phyloP scores from a whole-genome alignment of 2,797 vertebrate genomes.

The Falco rusticolus region DNA sequence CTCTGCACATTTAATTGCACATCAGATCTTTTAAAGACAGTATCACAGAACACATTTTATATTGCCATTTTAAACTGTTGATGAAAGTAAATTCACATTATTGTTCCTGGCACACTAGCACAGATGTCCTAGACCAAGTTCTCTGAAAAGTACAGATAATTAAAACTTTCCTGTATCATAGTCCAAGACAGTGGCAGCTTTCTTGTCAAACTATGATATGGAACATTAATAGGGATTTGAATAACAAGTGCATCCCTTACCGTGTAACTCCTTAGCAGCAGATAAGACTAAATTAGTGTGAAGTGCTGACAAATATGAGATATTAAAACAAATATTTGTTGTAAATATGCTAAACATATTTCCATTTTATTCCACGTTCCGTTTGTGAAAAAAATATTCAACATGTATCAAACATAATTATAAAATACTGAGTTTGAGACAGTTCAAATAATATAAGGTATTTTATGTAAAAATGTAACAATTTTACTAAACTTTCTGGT shows the following conservation, averaged over 20 bases:
- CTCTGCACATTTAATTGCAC: conserved; percentile 10
- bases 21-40: conserved; percentile 20
- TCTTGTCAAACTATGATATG: conserved; percentile 55
- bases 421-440: conserved; percentile 4
- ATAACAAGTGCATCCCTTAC: conserved; percentile 60
- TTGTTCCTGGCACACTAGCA: not conserved
- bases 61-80: conserved; percentile 10
- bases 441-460: conserved; percentile 69
- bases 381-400: conserved; percentile 2
- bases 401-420: not conserved
- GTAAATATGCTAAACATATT: conserved; percentile 41
- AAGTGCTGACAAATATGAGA: conserved; percentile 61
- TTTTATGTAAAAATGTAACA: conserved; percentile 73
- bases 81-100: conserved; percentile 11
- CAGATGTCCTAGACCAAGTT: conserved; percentile 25
- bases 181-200: conserved; percentile 25
- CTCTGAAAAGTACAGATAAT: conserved; percentile 53
- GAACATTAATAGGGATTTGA: conserved; percentile 63
- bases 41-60: not conserved
- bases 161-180: conserved; percentile 46
- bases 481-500: conserved; percentile 82
- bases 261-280: conserved; percentile 44
- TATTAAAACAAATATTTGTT: conserved; percentile 69
- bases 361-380: not conserved
- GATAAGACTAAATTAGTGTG: conserved; percentile 70